Evolutionary conservation across 2,113 vertebrate genomes (phyloP), one percentile per base, ranked within the genome.

Genomic region (Grallaria varia): DNA sequence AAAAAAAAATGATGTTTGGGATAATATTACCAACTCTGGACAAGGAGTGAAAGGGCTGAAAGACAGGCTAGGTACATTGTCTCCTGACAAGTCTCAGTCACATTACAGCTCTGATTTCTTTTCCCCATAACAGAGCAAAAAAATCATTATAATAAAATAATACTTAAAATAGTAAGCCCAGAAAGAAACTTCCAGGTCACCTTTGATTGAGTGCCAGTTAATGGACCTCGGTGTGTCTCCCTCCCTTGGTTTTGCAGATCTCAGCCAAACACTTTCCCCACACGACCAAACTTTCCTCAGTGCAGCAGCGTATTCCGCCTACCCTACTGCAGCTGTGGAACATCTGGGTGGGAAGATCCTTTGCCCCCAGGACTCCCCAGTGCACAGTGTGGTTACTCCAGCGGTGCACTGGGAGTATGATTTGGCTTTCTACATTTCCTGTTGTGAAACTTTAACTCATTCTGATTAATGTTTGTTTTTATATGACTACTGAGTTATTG

Each of bases 401-500:
- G n/a, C 59, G 81, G 73, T 80, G 62, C 62, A 82, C 42, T 56
- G 73, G 66, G 93, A 94, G 30, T 75, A 84, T 58, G 80, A 68
- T 64, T 77, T 96, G 91, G 89, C 42, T 82, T 15, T 87, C 75
- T 77, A 84, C 81, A 67, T 85, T 95, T 97, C 91, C 95, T 96
- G 90, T 89, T 92, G 71, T 82, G 95, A 91, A 95, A 87, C 85
- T 82, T 74, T 95, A 93, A 95, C 90, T 93, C 76, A 75, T 18
- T 91, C 49, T 92, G 85, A 95, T 93, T 93, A 87, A 86, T 81
- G 56, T 94, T 96, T 96, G 55, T 37, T 94, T 96, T 96, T 69
- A 49, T 83, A 77, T 31, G 63, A 85, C 82, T 96, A 66, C 82
- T 74, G 72, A 89, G 63, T 88, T 95, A 74, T 91, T 96, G 94